These are phyloP conservation scores for Hystrix cristata DNA, from an alignment of 2,113 vertebrate species.

Conservation along the genomic window DNA sequence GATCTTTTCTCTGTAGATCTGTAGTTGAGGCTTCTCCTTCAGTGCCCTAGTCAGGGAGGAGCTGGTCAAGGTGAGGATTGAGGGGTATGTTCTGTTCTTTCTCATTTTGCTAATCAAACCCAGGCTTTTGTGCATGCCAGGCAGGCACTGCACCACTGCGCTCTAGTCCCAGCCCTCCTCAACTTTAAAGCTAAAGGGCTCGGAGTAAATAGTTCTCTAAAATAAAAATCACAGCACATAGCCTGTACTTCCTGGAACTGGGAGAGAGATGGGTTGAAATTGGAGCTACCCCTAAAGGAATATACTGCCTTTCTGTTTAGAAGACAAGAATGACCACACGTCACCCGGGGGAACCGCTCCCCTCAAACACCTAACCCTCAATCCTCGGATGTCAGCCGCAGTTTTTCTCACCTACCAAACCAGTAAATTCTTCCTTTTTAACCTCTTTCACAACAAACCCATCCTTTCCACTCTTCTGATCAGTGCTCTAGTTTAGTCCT, in stretches of 20 bases:
- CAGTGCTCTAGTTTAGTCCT: not conserved
- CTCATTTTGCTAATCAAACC: not conserved
- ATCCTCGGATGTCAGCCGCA: not conserved
- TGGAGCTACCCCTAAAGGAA: not conserved
- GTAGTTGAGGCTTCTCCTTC: not conserved
- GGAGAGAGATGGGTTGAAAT: slow-evolving; percentile 8
- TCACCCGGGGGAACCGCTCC: not conserved
- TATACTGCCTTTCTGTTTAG: not conserved
- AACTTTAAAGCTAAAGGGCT: slow-evolving; percentile 38
- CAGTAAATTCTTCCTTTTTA: slow-evolving; percentile 18
- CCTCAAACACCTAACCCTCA: not conserved
- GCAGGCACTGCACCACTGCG: not conserved
- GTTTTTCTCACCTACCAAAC: not conserved
- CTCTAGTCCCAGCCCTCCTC: not conserved
- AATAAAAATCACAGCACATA: not conserved
- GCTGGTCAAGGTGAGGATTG: not conserved
- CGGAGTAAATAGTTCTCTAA: slow-evolving; percentile 13
- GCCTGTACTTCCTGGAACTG: not conserved
- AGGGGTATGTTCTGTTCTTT: not conserved
- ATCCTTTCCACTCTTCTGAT: not conserved
- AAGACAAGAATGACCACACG: not conserved
- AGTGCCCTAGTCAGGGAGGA: not conserved
- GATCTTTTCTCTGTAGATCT: slow-evolving; percentile 11
- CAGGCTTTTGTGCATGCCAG: not conserved
- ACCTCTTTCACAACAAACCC: not conserved